Evolutionary conservation across 1,140 invertebrate species (phyloP).

Genomic region (Pseudomyrmex pallidus): DNA sequence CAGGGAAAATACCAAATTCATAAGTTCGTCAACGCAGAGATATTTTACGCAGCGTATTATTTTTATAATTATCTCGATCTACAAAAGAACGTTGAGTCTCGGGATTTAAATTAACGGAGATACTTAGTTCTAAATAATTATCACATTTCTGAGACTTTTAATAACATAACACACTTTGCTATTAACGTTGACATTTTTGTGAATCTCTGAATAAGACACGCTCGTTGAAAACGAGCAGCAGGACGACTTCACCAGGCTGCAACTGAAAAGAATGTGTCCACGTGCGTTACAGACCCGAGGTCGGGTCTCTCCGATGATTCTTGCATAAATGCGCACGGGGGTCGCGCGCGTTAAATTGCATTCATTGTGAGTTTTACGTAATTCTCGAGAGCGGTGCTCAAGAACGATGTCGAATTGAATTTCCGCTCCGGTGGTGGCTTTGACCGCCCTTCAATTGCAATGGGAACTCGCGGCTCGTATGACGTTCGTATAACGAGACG

Average conservation of each 20-base stretch:
- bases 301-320: constrained; percentile 57
- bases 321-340: constrained; percentile 48
- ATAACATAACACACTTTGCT: no score
- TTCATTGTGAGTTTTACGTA: constrained; percentile 68
- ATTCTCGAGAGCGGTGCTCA: constrained; percentile 65
- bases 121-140: no score
- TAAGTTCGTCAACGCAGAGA: neutral
- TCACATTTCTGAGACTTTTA: no score
- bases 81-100: neutral
- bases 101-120: neutral
- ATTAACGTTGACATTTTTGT: no score
- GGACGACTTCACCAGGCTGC: neutral
- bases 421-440: constrained; percentile 78
- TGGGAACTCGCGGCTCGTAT: constrained; percentile 76
- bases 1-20: neutral
- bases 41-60: constrained; percentile 8
- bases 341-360: constrained; percentile 55
- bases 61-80: neutral
- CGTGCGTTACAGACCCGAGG: constrained; percentile 23
- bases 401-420: constrained; percentile 80
- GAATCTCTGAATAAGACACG: no score
- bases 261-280: neutral
- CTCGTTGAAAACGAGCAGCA: neutral
- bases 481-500: constrained; percentile 74
- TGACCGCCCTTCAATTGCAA: constrained; percentile 82